These are phyloP conservation scores for Actinernus sp. DNA, from an alignment of 92 coral and sea anemone genomes.

Conservation along the genomic window DNA sequence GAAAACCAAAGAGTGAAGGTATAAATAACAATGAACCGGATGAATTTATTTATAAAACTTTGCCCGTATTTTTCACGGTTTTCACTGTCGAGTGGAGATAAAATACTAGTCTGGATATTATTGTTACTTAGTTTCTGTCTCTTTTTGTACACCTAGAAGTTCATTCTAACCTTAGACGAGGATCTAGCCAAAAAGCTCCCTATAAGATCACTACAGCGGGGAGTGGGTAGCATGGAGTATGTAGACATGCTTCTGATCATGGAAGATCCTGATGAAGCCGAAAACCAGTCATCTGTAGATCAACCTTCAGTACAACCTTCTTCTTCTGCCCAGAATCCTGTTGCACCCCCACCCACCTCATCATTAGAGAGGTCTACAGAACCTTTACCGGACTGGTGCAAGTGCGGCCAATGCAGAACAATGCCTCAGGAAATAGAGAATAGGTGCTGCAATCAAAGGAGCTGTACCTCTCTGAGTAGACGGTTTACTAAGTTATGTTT, in stretches of 20 bases:
- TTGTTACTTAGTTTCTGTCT: background rate
- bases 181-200: slow-evolving; percentile 1
- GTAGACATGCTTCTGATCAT: slow-evolving; percentile 3
- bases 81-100: too few species aligned
- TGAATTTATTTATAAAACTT: background rate
- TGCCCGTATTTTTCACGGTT: too few species aligned
- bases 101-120: background rate
- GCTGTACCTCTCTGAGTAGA: slow-evolving; percentile 22
- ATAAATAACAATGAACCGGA: too few species aligned
- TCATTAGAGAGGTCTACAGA: slow-evolving; percentile 2
- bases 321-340: background rate
- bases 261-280: slow-evolving; percentile 1
- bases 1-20: slow-evolving; percentile 15
- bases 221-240: slow-evolving; percentile 17
- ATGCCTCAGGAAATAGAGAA: slow-evolving; percentile 50
- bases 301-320: background rate
- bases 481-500: slow-evolving; percentile 36
- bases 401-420: slow-evolving; percentile 36
- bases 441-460: slow-evolving; percentile 39
- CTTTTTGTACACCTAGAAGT: slow-evolving; percentile 1
- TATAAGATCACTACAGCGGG: slow-evolving; percentile 12
- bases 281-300: background rate
- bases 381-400: slow-evolving; percentile 56
- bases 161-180: slow-evolving; percentile 9
- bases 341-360: slow-evolving; percentile 3